Evolutionary conservation across 2,888 invertebrate species (phyloP), one percentile per base, ranked within the genome.

Genomic region (Acrocera orbiculus): DNA sequence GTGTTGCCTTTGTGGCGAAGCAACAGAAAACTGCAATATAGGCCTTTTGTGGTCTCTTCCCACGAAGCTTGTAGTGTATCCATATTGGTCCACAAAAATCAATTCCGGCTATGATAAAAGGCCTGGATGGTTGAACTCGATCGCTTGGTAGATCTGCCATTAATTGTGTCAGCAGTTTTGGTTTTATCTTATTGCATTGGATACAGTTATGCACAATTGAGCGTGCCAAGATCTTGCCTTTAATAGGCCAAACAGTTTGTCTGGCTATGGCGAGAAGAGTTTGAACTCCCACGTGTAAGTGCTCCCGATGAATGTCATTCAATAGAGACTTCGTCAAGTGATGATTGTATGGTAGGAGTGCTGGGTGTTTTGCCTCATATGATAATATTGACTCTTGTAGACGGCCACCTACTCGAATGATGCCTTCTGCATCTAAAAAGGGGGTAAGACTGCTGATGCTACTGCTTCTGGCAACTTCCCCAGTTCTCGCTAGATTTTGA

Each of bases 331-430:
- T 37, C 7, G 24, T 29, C 7, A 42, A 27, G 5, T 16, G 28
- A 29, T 37, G 29, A 17, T 36, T 32, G 9, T 40, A 34, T 9
- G 48, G 47, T n/a, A n/a, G n/a, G n/a, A n/a, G n/a, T n/a, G n/a
- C n/a, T n/a, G n/a, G n/a, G n/a, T n/a, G n/a, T n/a, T n/a, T 49
- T 15, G 40, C 39, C 22, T 40, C 34, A 19, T 36, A 38, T 17
- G 39, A 14, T 7, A 46, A 14, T n/a, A 27, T 27, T 14, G 46
- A 35, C 19, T 42, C 32, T 16, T 38, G 16, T 6, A 47, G 34
- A 8, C 50, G 38, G 23, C 47, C 47, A 25, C 51, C 49, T 36
- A 48, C 48, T 35, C 47, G 38, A 16, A 52, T 38, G 16, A 47
- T 29, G 14, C 39, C 40, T 26, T 42, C 27, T n/a, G 35, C 11